Conservation (phyloP, 2,113 vertebrate genomes). For the Gymnobelideus leadbeateri region DNA sequence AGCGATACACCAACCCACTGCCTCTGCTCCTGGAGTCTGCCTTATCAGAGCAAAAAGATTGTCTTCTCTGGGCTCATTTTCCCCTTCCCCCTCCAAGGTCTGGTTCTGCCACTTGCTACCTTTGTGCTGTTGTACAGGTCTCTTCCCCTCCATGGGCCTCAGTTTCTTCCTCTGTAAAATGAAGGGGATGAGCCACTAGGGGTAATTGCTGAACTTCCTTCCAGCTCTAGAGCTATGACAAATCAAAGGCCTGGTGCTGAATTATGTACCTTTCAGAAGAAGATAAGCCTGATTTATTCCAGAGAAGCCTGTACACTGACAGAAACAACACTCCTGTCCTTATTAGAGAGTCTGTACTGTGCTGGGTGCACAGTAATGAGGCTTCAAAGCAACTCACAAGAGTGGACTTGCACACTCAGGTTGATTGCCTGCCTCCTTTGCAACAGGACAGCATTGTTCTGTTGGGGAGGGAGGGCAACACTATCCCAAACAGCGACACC, state of each 20-base stretch:
- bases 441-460: not conserved
- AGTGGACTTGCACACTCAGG: not conserved
- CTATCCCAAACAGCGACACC: not conserved
- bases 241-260: not conserved
- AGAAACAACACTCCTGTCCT: not conserved
- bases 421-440: not conserved
- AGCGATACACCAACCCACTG: not conserved
- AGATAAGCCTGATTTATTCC: not conserved
- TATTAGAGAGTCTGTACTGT: not conserved
- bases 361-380: not conserved
- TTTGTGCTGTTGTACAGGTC: not conserved
- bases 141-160: not conserved
- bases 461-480: no score
- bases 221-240: not conserved
- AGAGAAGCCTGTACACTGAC: not conserved
- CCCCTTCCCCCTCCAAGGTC: not conserved
- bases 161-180: conserved; percentile 41
- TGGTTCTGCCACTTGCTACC: not conserved
- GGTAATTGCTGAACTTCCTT: not conserved
- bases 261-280: not conserved
- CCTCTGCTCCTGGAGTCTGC: not conserved
- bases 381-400: not conserved
- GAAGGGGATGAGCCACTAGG: not conserved
- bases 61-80: not conserved
- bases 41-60: not conserved